These are phyloP conservation scores for Dryobates pubescens DNA, from an alignment of 2,797 vertebrate species.

Conservation along the genomic window DNA sequence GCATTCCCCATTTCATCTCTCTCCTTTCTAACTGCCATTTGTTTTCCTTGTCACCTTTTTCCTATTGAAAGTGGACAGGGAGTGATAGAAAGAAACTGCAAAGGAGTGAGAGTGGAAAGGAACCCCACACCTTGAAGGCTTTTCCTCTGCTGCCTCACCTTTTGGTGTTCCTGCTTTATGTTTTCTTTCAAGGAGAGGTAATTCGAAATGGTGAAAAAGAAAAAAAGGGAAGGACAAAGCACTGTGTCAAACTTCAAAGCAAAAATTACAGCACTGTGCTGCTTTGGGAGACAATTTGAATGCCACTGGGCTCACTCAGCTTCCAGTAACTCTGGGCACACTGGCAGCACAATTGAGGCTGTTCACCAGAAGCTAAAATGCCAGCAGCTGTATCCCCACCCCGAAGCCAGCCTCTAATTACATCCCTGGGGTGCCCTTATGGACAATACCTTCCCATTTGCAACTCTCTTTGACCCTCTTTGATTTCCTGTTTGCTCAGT, in stretches of 20 bases:
- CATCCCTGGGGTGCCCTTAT: slow-evolving; percentile 27
- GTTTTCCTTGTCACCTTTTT: neutral
- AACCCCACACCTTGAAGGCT: neutral
- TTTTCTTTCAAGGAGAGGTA: neutral
- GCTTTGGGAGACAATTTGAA: neutral
- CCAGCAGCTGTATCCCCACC: slow-evolving; percentile 13
- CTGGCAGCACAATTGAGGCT: neutral
- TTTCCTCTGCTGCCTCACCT: neutral
- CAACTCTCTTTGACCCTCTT: slow-evolving; percentile 17
- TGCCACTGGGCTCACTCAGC: neutral
- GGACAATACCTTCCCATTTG: neutral
- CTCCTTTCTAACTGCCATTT: neutral
- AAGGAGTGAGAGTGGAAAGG: neutral
- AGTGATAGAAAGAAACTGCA: neutral
- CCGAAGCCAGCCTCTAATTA: neutral
- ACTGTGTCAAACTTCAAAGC: neutral
- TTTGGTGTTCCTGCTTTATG: neutral
- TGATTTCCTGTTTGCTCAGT: slow-evolving; percentile 17
- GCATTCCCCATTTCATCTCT: neutral
- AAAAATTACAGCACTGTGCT: neutral
- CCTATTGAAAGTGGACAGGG: neutral
- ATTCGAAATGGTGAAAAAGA: neutral
- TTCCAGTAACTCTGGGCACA: neutral
- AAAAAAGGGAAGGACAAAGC: neutral
- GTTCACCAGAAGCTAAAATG: neutral